Evolutionary conservation across 2,797 vertebrate genomes (phyloP).

Genomic region (Lutra lutra): DNA sequence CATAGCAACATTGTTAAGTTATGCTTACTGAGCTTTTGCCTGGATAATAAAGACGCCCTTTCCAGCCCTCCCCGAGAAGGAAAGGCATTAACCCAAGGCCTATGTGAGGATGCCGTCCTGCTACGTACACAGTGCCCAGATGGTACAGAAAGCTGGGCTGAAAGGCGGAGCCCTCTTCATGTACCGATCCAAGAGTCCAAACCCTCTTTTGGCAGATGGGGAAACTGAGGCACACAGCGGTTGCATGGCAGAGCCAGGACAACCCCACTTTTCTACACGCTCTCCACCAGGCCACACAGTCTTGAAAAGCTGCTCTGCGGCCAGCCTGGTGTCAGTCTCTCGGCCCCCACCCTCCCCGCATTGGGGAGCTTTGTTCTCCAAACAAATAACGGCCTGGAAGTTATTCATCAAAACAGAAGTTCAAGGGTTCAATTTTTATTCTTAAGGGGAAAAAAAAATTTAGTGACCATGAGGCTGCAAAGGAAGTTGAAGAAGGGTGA

Average conservation of each 20-base stretch:
- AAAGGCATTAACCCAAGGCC: not conserved
- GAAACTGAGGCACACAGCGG: not conserved
- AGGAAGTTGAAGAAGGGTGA: slow-evolving; percentile 63
- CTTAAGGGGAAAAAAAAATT: not conserved
- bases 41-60: no score
- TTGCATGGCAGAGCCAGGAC: not conserved
- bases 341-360: not conserved
- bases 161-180: not conserved
- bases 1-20: not conserved
- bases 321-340: not conserved
- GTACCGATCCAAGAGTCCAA: not conserved
- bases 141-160: not conserved
- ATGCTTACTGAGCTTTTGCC: not conserved
- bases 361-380: not conserved
- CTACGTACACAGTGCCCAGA: not conserved
- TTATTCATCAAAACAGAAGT: slow-evolving; percentile 73
- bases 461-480: slow-evolving; percentile 65
- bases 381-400: slow-evolving; percentile 68
- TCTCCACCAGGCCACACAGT: accelerated
- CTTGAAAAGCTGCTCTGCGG: not conserved
- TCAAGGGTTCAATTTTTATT: not conserved
- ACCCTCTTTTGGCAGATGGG: not conserved
- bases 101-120: accelerated
- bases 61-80: not conserved
- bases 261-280: not conserved